phyloP scores from a whole-genome alignment of 2,888 invertebrate genomes.

The Elegia similella region DNA sequence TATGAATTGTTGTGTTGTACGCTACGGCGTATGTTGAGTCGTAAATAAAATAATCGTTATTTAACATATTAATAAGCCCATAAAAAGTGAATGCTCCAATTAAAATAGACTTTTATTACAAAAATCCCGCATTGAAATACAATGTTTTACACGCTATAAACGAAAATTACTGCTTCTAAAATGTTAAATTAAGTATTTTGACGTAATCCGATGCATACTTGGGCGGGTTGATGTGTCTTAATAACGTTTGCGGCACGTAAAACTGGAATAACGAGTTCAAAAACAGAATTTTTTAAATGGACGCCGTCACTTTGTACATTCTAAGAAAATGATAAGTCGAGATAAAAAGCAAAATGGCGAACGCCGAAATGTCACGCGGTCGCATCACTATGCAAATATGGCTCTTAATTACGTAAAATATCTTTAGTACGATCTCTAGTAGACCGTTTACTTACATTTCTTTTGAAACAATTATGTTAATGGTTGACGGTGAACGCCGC shows the following conservation, averaged over 20 bases:
- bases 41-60: constrained; percentile 53
- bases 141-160: constrained; percentile 61
- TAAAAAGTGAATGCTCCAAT: constrained; percentile 62
- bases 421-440: constrained; percentile 68
- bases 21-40: constrained; percentile 32
- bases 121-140: constrained; percentile 40
- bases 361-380: constrained; percentile 51
- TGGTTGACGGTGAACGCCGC: constrained; percentile 45
- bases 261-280: constrained; percentile 54
- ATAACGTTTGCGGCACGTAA: constrained; percentile 34
- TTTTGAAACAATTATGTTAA: constrained; percentile 76
- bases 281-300: constrained; percentile 56
- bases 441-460: constrained; percentile 65
- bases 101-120: constrained; percentile 64
- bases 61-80: constrained; percentile 56
- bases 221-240: constrained; percentile 35
- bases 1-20: constrained; percentile 29
- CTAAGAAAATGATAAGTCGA: constrained; percentile 54
- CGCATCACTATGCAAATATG: constrained; percentile 71
- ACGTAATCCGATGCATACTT: constrained; percentile 54
- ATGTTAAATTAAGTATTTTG: constrained; percentile 58
- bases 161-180: constrained; percentile 55
- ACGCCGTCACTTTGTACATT: constrained; percentile 37
- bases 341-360: constrained; percentile 64
- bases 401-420: constrained; percentile 63